Evolutionary conservation across 2,113 vertebrate genomes (phyloP).

Genomic region (Pardalotus punctatus): DNA sequence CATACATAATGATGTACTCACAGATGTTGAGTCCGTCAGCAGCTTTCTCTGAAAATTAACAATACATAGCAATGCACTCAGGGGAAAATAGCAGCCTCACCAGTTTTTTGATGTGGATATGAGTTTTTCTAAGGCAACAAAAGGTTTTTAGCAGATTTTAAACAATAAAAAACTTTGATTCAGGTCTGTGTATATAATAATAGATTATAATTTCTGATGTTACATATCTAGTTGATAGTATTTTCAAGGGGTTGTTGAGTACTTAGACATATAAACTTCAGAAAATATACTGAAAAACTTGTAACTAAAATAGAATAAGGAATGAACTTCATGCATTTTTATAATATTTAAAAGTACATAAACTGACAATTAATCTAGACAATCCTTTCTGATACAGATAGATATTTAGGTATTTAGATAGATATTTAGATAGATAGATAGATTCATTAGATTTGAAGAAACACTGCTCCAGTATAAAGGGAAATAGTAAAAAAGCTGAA

Average conservation of each 20-base stretch:
- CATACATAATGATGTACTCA: not conserved
- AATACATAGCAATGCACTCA: not conserved
- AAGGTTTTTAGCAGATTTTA: not conserved
- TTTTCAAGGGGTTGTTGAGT: not conserved
- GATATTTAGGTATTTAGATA: too few species aligned
- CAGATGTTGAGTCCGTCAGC: not conserved
- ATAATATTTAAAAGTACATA: not conserved
- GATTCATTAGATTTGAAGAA: not conserved
- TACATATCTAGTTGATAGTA: not conserved
- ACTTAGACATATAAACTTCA: not conserved
- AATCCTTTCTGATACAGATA: not conserved
- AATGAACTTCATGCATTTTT: not conserved
- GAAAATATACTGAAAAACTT: not conserved
- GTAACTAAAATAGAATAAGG: not conserved
- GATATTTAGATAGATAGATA: not conserved
- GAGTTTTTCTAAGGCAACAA: not conserved
- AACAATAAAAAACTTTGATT: not conserved
- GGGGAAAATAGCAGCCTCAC: not conserved
- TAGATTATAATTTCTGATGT: not conserved
- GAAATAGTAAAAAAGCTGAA: not conserved
- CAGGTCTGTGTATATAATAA: not conserved
- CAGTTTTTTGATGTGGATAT: not conserved
- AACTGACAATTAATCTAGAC: not conserved
- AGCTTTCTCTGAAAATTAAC: slow-evolving; percentile 34
- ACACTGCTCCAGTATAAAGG: not conserved